These are phyloP conservation scores for Adineta ricciae DNA, from an alignment of 2,888 invertebrate genomes.

Conservation along the genomic window DNA sequence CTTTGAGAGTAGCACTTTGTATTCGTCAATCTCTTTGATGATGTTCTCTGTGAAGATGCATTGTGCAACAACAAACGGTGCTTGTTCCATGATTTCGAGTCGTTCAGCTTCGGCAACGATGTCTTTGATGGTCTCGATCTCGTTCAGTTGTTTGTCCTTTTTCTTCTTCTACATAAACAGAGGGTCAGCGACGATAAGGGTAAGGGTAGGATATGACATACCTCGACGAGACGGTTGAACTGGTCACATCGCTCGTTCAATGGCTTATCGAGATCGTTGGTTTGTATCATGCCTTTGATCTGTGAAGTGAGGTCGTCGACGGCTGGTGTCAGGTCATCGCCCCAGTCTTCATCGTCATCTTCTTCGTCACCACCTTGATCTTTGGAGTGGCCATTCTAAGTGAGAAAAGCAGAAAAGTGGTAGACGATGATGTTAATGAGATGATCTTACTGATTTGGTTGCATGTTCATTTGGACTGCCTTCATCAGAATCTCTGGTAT, in stretches of 20 bases:
- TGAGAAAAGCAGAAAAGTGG: not conserved
- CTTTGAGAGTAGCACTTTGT: constrained; percentile 41
- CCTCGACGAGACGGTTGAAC: constrained; percentile 71
- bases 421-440: not conserved
- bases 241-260: constrained; percentile 88
- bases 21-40: constrained; percentile 53
- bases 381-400: not conserved
- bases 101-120: constrained; percentile 66
- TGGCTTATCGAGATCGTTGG: constrained; percentile 81
- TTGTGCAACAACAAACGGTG: constrained; percentile 82
- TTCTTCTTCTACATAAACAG: too few species aligned
- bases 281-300: constrained; percentile 83
- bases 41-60: constrained; percentile 61
- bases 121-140: not conserved
- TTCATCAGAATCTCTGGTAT: too few species aligned
- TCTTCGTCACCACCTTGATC: constrained; percentile 36
- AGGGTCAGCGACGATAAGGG: too few species aligned
- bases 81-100: constrained; percentile 84
- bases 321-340: constrained; percentile 71
- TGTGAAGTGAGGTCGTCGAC: constrained; percentile 77
- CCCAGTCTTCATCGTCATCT: constrained; percentile 80
- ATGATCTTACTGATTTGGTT: constrained; percentile 38
- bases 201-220: not conserved
- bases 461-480: constrained; percentile 39
- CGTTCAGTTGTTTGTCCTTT: too few species aligned